Base-by-base conservation (phyloP, 2,113 vertebrate species). In the Gallinago jamesoni region DNA sequence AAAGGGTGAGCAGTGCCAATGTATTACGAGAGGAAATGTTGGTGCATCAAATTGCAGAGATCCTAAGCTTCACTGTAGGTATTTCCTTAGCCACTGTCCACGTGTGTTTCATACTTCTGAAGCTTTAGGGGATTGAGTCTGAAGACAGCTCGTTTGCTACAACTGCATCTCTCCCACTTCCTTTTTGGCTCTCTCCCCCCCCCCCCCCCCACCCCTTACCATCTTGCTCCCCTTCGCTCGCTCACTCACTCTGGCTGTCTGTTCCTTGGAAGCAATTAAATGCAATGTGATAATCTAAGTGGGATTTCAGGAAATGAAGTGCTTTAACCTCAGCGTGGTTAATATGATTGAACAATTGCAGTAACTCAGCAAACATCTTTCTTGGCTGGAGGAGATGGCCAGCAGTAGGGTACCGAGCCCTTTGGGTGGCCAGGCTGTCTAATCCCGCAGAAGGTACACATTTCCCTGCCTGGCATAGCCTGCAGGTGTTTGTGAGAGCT, bases 191-290 rank as follows among this genome's bases (percentile, higher is more conserved):
- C 66, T 63, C 53, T 79, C 22, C 23, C 22, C 13, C 52, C 23
- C 3, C 1, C 3, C 1, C 23, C 22, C 13, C 52, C 23, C 3
- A 1, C 3, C 1, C 17, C 9, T 60, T 33, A 10, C n/a, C 55
- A 7, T 41, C 60, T 70, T 56, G 3, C 19, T 28, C 20, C 20
- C 15, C 15, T 7, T 72, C 20, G 19, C 3, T 70, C 20, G 20
- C 3, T 3, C 11, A 7, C 14, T 50, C 37, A 12, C 33, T 70
- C 24, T 57, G 0, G 0, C 60, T 79, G 41, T 50, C 55, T 85
- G 37, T 59, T 90, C 28, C 18, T 31, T 91, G 48, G 21, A 90
- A 86, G 52, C 3, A 1, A 39, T 81, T 72, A 84, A 94, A 76
- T 30, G 63, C 79, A 80, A 25, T 55, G 86, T 84, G 76, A 47